Evolutionary conservation across 2,797 vertebrate species (phyloP).

Genomic region (Ptychadena robeensis): DNA sequence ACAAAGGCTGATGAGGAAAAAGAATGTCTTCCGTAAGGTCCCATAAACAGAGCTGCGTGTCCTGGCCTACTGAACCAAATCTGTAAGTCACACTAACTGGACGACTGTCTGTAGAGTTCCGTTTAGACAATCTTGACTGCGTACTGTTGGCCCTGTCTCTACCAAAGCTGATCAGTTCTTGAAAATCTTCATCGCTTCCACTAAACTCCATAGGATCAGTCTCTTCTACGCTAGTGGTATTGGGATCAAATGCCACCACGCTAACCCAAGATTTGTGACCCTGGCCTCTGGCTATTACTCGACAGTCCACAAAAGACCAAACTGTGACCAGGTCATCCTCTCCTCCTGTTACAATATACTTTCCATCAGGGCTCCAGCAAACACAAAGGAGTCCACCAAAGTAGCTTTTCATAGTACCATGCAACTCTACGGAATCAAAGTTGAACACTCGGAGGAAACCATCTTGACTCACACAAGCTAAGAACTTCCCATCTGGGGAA

Average conservation of each 20-base stretch:
- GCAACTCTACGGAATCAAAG: conserved; percentile 94
- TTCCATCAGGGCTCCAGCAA: conserved; percentile 96
- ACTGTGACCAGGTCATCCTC: conserved; percentile 97
- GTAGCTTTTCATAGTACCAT: conserved; percentile 99
- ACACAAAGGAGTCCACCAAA: conserved; percentile 94
- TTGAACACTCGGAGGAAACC: conserved; percentile 95
- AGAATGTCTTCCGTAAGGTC: conserved; percentile 98
- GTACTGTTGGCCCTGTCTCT: conserved; percentile 90
- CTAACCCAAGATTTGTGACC: conserved; percentile 98
- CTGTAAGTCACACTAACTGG: conserved; percentile 93
- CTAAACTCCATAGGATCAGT: conserved; percentile 94
- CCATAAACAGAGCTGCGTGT: conserved; percentile 97
- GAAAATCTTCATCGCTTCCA: conserved; percentile 97
- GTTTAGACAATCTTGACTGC: conserved; percentile 92
- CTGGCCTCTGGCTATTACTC: conserved; percentile 92
- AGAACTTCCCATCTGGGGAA: conserved; percentile 95
- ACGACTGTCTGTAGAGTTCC: conserved; percentile 95
- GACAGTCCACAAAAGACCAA: conserved; percentile 94
- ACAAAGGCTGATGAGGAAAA: conserved; percentile 94
- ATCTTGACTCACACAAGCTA: conserved; percentile 95
- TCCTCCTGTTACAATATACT: conserved; percentile 93
- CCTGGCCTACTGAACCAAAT: conserved; percentile 96
- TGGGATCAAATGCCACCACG: conserved; percentile 94
- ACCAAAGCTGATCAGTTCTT: conserved; percentile 90
- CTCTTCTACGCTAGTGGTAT: conserved; percentile 95